Base-by-base conservation (phyloP, 64 coral and sea anemone genomes). In the Stichodactyla mertensii region DNA sequence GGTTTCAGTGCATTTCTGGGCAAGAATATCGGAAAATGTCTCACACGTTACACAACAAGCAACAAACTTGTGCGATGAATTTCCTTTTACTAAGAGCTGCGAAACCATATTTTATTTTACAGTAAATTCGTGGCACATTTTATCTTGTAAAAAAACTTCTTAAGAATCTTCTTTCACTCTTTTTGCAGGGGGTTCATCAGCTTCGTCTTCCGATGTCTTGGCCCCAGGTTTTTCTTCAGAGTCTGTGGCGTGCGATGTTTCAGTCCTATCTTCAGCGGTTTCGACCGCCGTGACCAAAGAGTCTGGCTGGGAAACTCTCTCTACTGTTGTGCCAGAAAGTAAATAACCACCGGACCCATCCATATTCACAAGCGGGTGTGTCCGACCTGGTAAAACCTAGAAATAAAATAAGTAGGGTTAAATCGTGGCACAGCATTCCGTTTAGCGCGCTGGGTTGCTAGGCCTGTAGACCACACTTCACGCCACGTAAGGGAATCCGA, bases 311-410 rank as follows among this genome's bases (percentile, higher is more conserved):
- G 9, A 2, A 74, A 23, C 1, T 31, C 83, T 83, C 23, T 90
- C 80, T 11, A 99, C 97, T 57, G 93, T 99, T 28, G 89, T 99
- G 19, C 97, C 97, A 36, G 89, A 91, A 61, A 99, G 84, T 22
- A 99, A 90, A 87, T 99, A 99, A 0, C 97, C 97, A 52, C 97
- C 93, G 5, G 87, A 87, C 52, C 92, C 71, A 60, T 99, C 91
- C 88, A 94, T 92, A 22, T 60, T 86, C 5, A 95, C 89, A 23
- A 94, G 67, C 2, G 97, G 97, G 58, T 99, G 97, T 1, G 97
- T 99, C 16, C 97, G 88, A 15, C 80, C 80, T 24, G 93, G 84
- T 10, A 99, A 66, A 53, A 99, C 97, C 97, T 99, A 64, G 0
- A 64, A 64, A 71, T n/a, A 24, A 77, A 58, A 58, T 5, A 58